A percentile compares a stretch with the other conserved stretches of the same genome.
Evolutionary conservation across 2,797 vertebrate species (phyloP).

Genomic region (Melanotaenia maccullochi): DNA sequence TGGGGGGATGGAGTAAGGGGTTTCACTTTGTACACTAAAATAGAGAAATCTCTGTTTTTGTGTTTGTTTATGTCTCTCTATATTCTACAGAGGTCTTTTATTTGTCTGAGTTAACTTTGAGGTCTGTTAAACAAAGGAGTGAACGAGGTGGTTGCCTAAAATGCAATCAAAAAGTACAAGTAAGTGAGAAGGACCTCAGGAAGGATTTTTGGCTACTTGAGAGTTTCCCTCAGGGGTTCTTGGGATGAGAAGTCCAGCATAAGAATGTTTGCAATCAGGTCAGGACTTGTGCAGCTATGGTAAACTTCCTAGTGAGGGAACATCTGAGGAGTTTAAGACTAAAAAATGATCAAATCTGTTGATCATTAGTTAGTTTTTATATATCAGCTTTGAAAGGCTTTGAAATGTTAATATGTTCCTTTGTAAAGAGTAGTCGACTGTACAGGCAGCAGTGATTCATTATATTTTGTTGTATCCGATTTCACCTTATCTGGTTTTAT

Average conservation of each 20-base stretch:
- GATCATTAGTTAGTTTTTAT: neutral
- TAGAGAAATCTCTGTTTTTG: slow-evolving; percentile 32
- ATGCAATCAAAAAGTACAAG: slow-evolving; percentile 6
- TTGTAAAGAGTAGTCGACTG: slow-evolving; percentile 6
- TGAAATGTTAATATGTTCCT: slow-evolving; percentile 18
- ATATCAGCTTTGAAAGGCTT: neutral
- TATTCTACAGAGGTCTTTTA: neutral
- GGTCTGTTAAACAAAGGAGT: neutral
- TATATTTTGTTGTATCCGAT: slow-evolving; percentile 7
- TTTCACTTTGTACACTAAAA: slow-evolving; percentile 39
- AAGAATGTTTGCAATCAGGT: slow-evolving; percentile 57
- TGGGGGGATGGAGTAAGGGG: slow-evolving; percentile 54
- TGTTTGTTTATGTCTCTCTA: neutral
- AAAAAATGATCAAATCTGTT: neutral
- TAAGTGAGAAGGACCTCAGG: slow-evolving; percentile 19
- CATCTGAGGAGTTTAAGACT: slow-evolving; percentile 20
- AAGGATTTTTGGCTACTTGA: slow-evolving; percentile 37
- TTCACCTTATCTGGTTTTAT: slow-evolving; percentile 12
- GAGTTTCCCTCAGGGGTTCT: slow-evolving; percentile 42
- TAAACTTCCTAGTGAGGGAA: slow-evolving; percentile 50
- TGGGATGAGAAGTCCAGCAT: slow-evolving; percentile 32
- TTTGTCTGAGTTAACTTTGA: slow-evolving; percentile 13
- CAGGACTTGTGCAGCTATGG: slow-evolving; percentile 38
- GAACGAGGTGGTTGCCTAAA: slow-evolving; percentile 5
- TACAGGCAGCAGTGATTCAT: slow-evolving; percentile 13